Conservation (phyloP, 2,113 vertebrate genomes). For the Ammospiza caudacuta region DNA sequence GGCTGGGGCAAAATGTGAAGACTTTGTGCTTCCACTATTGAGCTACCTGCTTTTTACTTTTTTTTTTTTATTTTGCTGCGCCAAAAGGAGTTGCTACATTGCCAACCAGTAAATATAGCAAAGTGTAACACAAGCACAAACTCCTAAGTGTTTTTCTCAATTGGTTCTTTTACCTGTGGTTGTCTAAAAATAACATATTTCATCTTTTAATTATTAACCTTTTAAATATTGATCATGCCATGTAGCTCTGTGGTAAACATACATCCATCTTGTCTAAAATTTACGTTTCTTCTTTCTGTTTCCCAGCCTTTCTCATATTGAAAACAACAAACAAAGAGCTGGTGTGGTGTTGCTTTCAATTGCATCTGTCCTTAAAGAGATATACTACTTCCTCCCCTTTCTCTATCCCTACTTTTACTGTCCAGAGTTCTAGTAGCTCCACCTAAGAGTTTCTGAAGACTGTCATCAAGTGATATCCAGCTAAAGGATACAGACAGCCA, state of each 20-base stretch:
- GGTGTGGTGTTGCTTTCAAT: neutral
- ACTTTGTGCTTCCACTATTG: neutral
- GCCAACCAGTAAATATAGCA: neutral
- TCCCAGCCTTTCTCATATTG: neutral
- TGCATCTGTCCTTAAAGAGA: neutral
- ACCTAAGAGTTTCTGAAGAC: neutral
- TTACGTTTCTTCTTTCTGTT: neutral
- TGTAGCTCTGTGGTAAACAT: neutral
- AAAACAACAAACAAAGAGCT: neutral
- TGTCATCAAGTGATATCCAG: neutral
- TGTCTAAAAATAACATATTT: neutral
- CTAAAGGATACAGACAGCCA: neutral
- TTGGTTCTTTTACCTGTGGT: neutral
- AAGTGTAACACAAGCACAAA: neutral
- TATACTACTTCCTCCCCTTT: neutral
- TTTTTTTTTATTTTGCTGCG: neutral
- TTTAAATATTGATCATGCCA: neutral
- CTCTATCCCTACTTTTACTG: neutral
- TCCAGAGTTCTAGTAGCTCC: neutral
- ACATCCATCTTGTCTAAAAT: neutral
- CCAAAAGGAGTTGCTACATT: neutral
- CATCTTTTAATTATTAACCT: neutral
- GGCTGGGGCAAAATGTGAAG: neutral
- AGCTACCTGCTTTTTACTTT: neutral
- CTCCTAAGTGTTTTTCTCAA: neutral